Percentiles rank a stretch among this genome's conserved stretches.
Evolutionary conservation across 2,888 invertebrate species (phyloP).

Genomic region (Panzeria rudis): DNA sequence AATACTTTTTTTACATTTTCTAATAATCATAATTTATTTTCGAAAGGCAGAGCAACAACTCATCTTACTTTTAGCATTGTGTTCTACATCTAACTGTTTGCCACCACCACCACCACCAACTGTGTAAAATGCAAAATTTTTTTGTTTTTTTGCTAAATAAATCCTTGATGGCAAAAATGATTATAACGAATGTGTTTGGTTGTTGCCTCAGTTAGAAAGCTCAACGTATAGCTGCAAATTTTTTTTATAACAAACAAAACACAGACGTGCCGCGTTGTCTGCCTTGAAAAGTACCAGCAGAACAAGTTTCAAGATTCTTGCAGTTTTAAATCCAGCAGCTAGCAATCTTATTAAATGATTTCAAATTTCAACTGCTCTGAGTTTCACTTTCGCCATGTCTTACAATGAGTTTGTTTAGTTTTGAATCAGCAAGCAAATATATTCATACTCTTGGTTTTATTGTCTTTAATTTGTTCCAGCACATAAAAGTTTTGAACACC

Average conservation of each 20-base stretch:
- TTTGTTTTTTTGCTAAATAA: slow-evolving; percentile 30
- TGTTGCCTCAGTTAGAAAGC: slow-evolving; percentile 39
- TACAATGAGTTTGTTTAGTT: neutral
- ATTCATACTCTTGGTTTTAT: neutral
- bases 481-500: too few species aligned
- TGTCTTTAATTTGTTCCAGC: neutral
- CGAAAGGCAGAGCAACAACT: neutral
- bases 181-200: slow-evolving; percentile 20
- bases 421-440: neutral
- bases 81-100: neutral
- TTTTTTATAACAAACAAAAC: slow-evolving; percentile 8
- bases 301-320: slow-evolving; percentile 9
- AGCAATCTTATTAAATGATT: too few species aligned
- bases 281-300: slow-evolving; percentile 28
- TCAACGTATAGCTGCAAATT: slow-evolving; percentile 18
- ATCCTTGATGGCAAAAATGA: slow-evolving; percentile 39
- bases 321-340: slow-evolving; percentile 1
- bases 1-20: slow-evolving; percentile 16
- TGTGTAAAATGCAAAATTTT: slow-evolving; percentile 56
- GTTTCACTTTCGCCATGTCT: neutral
- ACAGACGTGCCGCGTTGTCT: neutral
- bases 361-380: too few species aligned
- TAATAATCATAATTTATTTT: neutral
- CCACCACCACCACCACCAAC: slow-evolving; percentile 39
- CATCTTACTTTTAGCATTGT: neutral